These are phyloP conservation scores for Sardina pilchardus DNA, from an alignment of 2,113 vertebrate genomes.

Conservation along the genomic window DNA sequence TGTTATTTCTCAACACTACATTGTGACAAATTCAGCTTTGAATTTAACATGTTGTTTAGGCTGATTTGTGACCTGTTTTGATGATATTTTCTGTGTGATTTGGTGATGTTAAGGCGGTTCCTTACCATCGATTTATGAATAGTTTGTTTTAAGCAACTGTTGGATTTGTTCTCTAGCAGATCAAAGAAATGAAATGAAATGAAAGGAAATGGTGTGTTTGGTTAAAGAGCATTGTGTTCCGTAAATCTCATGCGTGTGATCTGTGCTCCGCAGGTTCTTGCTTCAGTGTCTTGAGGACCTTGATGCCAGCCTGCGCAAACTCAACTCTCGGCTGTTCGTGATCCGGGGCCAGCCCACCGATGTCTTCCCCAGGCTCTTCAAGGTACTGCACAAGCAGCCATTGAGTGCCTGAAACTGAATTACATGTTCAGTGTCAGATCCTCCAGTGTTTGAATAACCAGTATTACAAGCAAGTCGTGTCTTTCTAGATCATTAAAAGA, in stretches of 20 bases:
- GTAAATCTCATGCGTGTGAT: neutral
- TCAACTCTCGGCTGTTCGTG: conserved; percentile 95
- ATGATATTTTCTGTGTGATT: neutral
- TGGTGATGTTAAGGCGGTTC: neutral
- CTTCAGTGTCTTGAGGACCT: conserved; percentile 95
- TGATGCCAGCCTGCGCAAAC: conserved; percentile 90
- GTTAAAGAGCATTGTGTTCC: neutral
- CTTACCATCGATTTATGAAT: neutral
- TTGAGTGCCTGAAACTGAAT: neutral
- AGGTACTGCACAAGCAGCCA: conserved; percentile 69
- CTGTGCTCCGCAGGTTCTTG: conserved; percentile 78
- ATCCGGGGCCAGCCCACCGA: conserved; percentile 97
- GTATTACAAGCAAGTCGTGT: neutral
- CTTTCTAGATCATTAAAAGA: no score
- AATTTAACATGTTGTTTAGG: neutral
- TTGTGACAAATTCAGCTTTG: neutral
- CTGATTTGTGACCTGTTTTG: neutral
- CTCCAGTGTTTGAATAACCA: neutral
- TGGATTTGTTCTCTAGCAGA: neutral
- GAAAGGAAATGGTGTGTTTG: no score
- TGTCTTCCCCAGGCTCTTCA: conserved; percentile 96
- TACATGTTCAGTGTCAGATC: neutral
- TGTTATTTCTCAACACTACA: neutral
- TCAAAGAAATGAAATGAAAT: neutral
- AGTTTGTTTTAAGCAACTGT: neutral